Conservation (phyloP, 2,888 invertebrate genomes). For the Caenorhabditis drosophilae region DNA sequence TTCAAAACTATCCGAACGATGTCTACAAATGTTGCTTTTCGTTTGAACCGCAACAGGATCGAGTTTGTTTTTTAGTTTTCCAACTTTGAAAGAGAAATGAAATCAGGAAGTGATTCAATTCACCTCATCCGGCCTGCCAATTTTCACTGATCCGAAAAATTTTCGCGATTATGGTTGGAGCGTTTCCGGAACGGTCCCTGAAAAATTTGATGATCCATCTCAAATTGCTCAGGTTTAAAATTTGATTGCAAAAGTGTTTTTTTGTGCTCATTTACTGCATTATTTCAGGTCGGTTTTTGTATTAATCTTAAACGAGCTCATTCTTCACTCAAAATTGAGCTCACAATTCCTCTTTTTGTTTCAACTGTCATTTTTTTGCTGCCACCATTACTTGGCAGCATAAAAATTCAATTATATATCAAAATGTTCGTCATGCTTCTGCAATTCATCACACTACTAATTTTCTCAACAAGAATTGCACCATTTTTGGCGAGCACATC, state of each 20-base stretch:
- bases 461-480: constrained; percentile 64
- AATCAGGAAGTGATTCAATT: constrained; percentile 65
- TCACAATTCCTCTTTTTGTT: constrained; percentile 61
- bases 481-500: constrained; percentile 62
- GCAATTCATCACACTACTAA: constrained; percentile 65
- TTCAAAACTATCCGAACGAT: constrained; percentile 66
- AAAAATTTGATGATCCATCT: constrained; percentile 57
- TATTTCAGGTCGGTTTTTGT: constrained; percentile 63
- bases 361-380: constrained; percentile 62
- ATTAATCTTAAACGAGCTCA: constrained; percentile 65
- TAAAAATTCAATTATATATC: constrained; percentile 50
- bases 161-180: constrained; percentile 68
- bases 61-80: constrained; percentile 19
- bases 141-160: constrained; percentile 68
- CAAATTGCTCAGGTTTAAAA: constrained; percentile 58
- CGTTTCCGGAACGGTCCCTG: constrained; percentile 62
- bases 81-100: not conserved
- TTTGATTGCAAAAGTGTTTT: not conserved
- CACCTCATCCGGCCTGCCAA: constrained; percentile 60
- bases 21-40: constrained; percentile 67
- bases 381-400: constrained; percentile 61
- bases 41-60: constrained; percentile 60
- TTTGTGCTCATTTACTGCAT: not conserved
- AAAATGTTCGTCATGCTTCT: constrained; percentile 65
- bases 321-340: constrained; percentile 59